Evolutionary conservation across 2,888 invertebrate genomes (phyloP), one percentile per base, ranked within the genome.

Genomic region (Amphiduros pacificus): DNA sequence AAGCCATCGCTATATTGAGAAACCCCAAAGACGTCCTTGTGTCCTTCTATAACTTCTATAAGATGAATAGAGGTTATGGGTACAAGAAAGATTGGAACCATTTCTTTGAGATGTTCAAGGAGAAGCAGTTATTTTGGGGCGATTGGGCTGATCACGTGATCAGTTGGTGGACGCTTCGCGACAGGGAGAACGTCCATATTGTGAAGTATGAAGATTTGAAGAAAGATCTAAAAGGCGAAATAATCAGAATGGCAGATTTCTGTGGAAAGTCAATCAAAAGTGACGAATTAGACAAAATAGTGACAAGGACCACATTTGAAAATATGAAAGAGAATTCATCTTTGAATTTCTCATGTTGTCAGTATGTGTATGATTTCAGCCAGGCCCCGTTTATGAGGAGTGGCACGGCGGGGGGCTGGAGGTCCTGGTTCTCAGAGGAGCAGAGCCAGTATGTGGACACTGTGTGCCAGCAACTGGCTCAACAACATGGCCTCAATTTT

Each of bases 21-120:
- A 44, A 44, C 44, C 44, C 44, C n/a, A 44, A 44, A 44, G 44
- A 44, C 44, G 44, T 44, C 44, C n/a, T 44, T n/a, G 44, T 44
- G 5, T 44, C 44, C n/a, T 44, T 44, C n/a, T 44, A 11, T 22
- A 44, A 44, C n/a, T 44, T 44, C 44, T 44, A 44, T 22, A 5
- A 22, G 44, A 44, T 44, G 44, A 44, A 44, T n/a, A 44, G 44
- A 17, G 44, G 6, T 44, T 44, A 44, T 22, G 20, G 22, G 6
- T 44, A 20, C 22, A 22, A 44, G n/a, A 17, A 44, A 4, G 44
- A 44, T n/a, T 44, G n/a, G 6, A 22, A 44, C 44, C 5, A 5
- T 9, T 44, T 44, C n/a, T 44, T 44, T 22, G 20, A 44, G 22
- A 44, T 44, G 44, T 44, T 44, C n/a, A 6, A 20, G 44, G 22